A percentile compares a stretch with the other conserved stretches of the same genome.
Evolutionary conservation across 1,140 invertebrate genomes (phyloP).

Genomic region (Drosophila asahinai): DNA sequence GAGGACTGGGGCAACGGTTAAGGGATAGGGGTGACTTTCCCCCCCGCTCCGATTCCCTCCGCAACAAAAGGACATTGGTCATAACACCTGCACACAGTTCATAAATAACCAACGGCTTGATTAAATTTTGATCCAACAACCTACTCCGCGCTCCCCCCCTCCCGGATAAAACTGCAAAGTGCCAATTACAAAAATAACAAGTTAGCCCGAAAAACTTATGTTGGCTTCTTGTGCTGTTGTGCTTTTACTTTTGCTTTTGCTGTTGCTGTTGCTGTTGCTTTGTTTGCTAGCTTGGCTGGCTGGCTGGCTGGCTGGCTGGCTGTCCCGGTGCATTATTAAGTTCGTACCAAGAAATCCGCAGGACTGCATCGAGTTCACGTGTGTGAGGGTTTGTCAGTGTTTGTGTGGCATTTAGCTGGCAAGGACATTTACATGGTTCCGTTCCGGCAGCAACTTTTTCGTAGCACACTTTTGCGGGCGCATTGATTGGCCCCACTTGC

Average conservation of each 20-base stretch:
- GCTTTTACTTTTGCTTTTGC: constrained; percentile 1
- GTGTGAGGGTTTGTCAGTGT: background rate
- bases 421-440: constrained; percentile 59
- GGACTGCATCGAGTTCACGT: constrained; percentile 13
- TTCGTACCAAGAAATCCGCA: constrained; percentile 44
- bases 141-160: constrained; percentile 4
- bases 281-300: constrained; percentile 10
- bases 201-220: constrained; percentile 53
- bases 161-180: constrained; percentile 57
- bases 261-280: background rate
- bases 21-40: background rate
- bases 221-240: constrained; percentile 22
- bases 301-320: background rate
- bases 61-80: constrained; percentile 40
- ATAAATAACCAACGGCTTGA: constrained; percentile 52
- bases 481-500: constrained; percentile 35
- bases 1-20: too few relatives aligned
- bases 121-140: constrained; percentile 36
- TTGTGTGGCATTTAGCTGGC: constrained; percentile 42
- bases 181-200: constrained; percentile 77
- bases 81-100: constrained; percentile 43
- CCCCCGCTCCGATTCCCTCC: background rate
- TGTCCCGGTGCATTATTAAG: constrained; percentile 50
- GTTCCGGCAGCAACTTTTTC: constrained; percentile 57
- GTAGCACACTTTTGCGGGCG: constrained; percentile 71